Conservation (phyloP, 2,888 invertebrate species). For the Corbicula japonica region DNA sequence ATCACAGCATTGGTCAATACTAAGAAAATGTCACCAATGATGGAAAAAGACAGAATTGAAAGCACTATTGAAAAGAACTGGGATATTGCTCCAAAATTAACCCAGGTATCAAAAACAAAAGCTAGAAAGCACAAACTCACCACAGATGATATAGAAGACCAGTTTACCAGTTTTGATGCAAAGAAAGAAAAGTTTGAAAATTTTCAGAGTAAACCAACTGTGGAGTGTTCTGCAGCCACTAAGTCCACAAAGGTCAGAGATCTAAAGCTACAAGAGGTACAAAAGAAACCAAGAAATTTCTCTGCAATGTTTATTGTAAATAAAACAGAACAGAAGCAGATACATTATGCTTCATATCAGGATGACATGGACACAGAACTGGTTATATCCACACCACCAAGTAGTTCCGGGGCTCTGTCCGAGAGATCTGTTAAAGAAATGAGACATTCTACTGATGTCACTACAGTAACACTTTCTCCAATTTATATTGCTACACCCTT, state of each 20-base stretch:
- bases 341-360: too few relatives aligned
- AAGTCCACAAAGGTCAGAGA: conserved; percentile 6
- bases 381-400: too few relatives aligned
- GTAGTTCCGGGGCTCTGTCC: too few relatives aligned
- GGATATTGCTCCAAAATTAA: neutral
- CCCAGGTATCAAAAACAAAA: conserved; percentile 12
- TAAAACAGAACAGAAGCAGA: neutral
- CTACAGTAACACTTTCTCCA: too few relatives aligned
- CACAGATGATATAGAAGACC: conserved; percentile 25
- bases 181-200: conserved; percentile 39
- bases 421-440: too few relatives aligned
- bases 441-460: too few relatives aligned
- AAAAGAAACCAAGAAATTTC: conserved; percentile 10
- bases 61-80: neutral
- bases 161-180: conserved; percentile 40
- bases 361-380: too few relatives aligned
- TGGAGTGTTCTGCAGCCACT: neutral
- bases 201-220: neutral
- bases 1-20: neutral
- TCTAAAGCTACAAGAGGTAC: neutral
- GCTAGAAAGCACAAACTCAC: conserved; percentile 41
- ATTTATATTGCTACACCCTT: too few relatives aligned
- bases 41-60: neutral
- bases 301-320: conserved; percentile 15
- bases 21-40: neutral